phyloP scores from a whole-genome alignment of 2,888 invertebrate genomes.

The Drosophila affinis region DNA sequence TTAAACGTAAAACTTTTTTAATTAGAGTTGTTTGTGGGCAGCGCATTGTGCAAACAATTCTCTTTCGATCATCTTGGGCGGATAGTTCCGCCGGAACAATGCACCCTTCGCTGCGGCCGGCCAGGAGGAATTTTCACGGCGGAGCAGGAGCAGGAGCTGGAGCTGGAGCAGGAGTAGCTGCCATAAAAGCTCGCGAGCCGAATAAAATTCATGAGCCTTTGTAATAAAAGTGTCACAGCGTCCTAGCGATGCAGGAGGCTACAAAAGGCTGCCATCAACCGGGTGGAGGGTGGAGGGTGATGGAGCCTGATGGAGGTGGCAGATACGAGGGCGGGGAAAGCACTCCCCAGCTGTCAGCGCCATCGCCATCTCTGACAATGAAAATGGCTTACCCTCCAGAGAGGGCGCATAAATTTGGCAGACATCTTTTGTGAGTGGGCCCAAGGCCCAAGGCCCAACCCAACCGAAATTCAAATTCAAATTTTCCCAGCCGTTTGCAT shows the following conservation, averaged over 20 bases:
- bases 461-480: slow-evolving; percentile 47
- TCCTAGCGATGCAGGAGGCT: slow-evolving; percentile 53
- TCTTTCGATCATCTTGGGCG: slow-evolving; percentile 61
- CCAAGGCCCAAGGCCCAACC: neutral
- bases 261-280: slow-evolving; percentile 57
- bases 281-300: slow-evolving; percentile 13
- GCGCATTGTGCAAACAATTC: slow-evolving; percentile 70
- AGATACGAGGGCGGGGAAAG: neutral
- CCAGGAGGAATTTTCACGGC: slow-evolving; percentile 16
- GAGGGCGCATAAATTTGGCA: slow-evolving; percentile 61
- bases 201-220: slow-evolving; percentile 75
- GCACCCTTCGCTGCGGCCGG: slow-evolving; percentile 30
- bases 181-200: slow-evolving; percentile 60
- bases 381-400: slow-evolving; percentile 69
- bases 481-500: slow-evolving; percentile 66
- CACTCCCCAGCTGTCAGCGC: slow-evolving; percentile 62
- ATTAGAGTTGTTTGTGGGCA: slow-evolving; percentile 74
- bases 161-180: slow-evolving; percentile 36
- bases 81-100: slow-evolving; percentile 53
- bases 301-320: neutral
- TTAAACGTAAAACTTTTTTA: slow-evolving; percentile 77
- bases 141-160: slow-evolving; percentile 26
- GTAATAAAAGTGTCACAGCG: slow-evolving; percentile 71
- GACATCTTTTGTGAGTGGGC: slow-evolving; percentile 64
- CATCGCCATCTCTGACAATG: slow-evolving; percentile 52